A percentile compares a stretch with the other conserved stretches of the same genome.
These are phyloP conservation scores for Ploceus nigricollis DNA, from an alignment of 2,113 vertebrate species.

Conservation along the genomic window DNA sequence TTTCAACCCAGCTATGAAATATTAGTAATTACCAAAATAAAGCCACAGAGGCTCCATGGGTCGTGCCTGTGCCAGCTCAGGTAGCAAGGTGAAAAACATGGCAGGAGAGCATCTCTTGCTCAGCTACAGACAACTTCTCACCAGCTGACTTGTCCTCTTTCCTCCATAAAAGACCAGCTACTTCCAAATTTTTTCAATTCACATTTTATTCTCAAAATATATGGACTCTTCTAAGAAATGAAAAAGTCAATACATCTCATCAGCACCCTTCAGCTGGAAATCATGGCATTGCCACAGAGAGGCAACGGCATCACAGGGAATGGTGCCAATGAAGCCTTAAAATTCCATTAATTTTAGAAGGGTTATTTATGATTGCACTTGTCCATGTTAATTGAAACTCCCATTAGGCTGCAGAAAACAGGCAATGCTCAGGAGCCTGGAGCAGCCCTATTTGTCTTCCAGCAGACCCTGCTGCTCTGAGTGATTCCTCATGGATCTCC, in stretches of 20 bases:
- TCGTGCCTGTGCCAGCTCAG: not conserved
- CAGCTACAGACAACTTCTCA: not conserved
- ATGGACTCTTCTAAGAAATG: not conserved
- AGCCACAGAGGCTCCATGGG: not conserved
- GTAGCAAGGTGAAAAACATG: fast-evolving
- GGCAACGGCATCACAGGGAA: fast-evolving
- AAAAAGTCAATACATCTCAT: not conserved
- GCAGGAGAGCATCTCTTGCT: not conserved
- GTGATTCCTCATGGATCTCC: fast-evolving
- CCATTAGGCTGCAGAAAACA: not conserved
- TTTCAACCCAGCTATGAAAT: not conserved
- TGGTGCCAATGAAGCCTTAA: not conserved
- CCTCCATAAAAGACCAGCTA: not conserved
- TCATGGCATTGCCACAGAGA: not conserved
- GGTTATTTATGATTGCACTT: not conserved
- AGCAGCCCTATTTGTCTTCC: not conserved
- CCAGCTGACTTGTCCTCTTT: not conserved
- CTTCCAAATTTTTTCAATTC: not conserved
- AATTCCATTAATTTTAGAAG: not conserved
- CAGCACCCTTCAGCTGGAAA: not conserved
- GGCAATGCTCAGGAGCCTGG: not conserved
- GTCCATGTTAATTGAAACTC: not conserved
- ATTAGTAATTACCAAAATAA: not conserved
- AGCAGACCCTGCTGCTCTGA: not conserved
- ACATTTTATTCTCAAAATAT: not conserved